A percentile compares a stretch with the other conserved stretches of the same genome.
Evolutionary conservation across 2,797 vertebrate species (phyloP).

Genomic region (Tapera naevia): DNA sequence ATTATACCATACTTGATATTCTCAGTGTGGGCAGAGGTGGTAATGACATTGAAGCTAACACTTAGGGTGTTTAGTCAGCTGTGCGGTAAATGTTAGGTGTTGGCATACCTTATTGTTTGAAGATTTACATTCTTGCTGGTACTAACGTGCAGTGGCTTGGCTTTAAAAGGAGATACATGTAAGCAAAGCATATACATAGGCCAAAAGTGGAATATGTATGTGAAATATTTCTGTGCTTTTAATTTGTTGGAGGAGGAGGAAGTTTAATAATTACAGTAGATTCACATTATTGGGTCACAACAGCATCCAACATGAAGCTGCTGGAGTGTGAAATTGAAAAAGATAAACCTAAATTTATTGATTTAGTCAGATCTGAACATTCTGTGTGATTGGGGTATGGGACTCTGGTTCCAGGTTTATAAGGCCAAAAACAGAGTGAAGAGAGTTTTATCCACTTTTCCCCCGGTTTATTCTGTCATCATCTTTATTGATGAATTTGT

Average conservation of each 20-base stretch:
- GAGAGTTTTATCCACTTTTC: not conserved
- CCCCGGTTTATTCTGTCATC: not conserved
- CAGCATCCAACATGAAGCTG: not conserved
- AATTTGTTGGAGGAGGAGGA: not conserved
- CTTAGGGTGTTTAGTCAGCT: not conserved
- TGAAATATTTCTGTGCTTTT: not conserved
- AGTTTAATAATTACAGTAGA: not conserved
- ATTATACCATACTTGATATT: conserved; percentile 19
- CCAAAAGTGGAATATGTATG: not conserved
- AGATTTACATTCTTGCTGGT: not conserved
- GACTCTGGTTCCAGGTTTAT: not conserved
- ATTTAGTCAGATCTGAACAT: not conserved
- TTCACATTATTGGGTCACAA: not conserved
- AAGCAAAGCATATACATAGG: not conserved
- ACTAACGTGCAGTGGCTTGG: not conserved
- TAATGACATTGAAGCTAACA: conserved; percentile 20
- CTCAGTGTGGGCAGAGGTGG: not conserved
- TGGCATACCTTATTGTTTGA: not conserved
- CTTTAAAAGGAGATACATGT: not conserved
- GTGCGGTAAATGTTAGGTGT: not conserved
- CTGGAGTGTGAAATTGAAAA: not conserved
- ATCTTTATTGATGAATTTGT: not conserved
- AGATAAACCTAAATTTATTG: not conserved
- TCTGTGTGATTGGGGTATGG: not conserved
- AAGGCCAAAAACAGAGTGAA: not conserved